A percentile compares a stretch with the other conserved stretches of the same genome.
phyloP scores from a whole-genome alignment of 64 coral and sea anemone genomes.

The Exaiptasia diaphana region DNA sequence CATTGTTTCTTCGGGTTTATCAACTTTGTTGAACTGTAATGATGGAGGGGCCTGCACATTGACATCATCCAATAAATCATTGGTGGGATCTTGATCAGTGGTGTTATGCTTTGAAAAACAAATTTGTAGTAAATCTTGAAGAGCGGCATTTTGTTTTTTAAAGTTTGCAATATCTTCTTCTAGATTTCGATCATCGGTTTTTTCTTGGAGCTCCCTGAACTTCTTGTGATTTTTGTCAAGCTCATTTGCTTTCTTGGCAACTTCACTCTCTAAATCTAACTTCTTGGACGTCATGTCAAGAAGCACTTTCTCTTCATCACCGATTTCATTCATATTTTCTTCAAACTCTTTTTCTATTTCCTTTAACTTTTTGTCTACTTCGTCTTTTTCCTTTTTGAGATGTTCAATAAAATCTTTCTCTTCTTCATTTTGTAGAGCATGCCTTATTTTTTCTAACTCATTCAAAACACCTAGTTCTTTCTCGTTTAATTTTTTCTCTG shows the following conservation, averaged over 20 bases:
- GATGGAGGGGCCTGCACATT: background rate
- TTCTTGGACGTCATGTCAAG: conserved; percentile 7
- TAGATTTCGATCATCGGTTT: conserved; percentile 7
- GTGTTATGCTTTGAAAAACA: background rate
- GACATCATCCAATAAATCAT: background rate
- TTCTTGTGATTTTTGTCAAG: conserved; percentile 34
- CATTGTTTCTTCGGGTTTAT: no score
- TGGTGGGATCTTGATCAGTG: no score
- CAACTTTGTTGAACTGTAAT: background rate
- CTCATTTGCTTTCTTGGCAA: conserved; percentile 40
- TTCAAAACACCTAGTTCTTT: conserved; percentile 8
- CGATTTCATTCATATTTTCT: conserved; percentile 11
- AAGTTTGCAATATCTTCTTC: background rate
- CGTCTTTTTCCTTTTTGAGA: conserved; percentile 38
- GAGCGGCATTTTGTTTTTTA: background rate
- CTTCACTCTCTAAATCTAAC: conserved; percentile 20
- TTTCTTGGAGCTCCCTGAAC: background rate
- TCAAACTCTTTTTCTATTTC: conserved; percentile 45
- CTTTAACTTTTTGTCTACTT: conserved; percentile 39
- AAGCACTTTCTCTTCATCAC: background rate
- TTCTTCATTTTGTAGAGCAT: background rate
- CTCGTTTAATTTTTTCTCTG: background rate
- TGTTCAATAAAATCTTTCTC: conserved; percentile 11
- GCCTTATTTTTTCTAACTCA: conserved; percentile 29
- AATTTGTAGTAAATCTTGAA: background rate